Conservation (phyloP, 2,797 vertebrate genomes). For the Scolopax bukidnonensis region DNA sequence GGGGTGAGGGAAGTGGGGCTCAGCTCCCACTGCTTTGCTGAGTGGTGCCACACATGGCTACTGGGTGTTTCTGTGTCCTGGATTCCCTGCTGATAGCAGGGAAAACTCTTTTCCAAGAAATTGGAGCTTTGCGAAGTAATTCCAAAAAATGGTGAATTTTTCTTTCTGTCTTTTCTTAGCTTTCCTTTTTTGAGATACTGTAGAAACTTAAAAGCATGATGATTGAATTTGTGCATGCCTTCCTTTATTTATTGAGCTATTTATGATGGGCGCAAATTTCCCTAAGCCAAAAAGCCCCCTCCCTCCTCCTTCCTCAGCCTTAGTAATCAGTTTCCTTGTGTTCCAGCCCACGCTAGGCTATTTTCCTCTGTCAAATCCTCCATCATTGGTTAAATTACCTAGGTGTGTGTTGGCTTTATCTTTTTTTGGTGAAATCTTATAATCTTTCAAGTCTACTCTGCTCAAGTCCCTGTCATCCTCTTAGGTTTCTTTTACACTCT, state of each 20-base stretch:
- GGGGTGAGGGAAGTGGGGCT: background rate
- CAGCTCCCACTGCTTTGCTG: accelerated
- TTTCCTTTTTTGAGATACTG: background rate
- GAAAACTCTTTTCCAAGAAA: background rate
- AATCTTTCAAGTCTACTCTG: background rate
- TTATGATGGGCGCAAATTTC: constrained; percentile 59
- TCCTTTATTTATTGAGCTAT: constrained; percentile 63
- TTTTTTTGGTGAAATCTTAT: constrained; percentile 10
- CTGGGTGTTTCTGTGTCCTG: background rate
- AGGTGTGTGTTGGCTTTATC: constrained; percentile 40
- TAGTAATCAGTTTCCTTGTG: constrained; percentile 64
- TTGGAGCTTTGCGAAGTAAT: background rate
- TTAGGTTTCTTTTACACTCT: background rate
- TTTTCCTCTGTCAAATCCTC: constrained; percentile 61
- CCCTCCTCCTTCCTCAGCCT: constrained; percentile 59
- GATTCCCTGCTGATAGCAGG: background rate
- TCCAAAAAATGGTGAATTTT: background rate
- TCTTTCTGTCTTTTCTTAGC: constrained; percentile 1
- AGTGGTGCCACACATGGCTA: background rate
- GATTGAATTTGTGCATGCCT: constrained; percentile 45
- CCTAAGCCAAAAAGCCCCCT: constrained; percentile 65
- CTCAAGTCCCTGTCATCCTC: background rate
- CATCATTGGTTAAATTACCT: constrained; percentile 47
- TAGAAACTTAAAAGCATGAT: constrained; percentile 31
- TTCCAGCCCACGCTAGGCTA: constrained; percentile 62